Conservation (phyloP, 2,113 vertebrate species). For the Climacteris rufus region DNA sequence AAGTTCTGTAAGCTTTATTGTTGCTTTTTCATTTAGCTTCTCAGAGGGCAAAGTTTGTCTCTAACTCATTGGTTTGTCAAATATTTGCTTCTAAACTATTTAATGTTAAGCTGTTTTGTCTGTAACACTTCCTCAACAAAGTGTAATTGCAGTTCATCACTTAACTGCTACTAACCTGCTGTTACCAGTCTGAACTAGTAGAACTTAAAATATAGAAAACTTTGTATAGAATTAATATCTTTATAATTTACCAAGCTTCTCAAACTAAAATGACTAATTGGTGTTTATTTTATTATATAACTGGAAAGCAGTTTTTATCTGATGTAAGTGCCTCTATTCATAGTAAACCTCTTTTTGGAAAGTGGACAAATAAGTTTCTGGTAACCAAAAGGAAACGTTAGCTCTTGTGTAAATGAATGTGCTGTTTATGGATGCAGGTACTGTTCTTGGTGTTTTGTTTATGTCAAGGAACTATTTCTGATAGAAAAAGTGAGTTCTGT, state of each 20-base stretch:
- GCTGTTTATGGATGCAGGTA: constrained; percentile 13
- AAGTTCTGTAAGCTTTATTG: constrained; percentile 85
- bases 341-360: constrained; percentile 46
- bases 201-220: constrained; percentile 43
- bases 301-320: constrained; percentile 45
- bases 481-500: not conserved
- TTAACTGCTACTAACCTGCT: constrained; percentile 74
- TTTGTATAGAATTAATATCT: constrained; percentile 40
- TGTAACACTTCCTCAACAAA: constrained; percentile 59
- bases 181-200: constrained; percentile 71
- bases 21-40: constrained; percentile 80
- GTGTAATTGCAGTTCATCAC: constrained; percentile 67
- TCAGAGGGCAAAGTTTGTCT: constrained; percentile 70
- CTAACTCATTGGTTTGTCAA: constrained; percentile 70
- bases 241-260: constrained; percentile 2
- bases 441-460: not conserved
- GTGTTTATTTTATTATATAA: constrained; percentile 53
- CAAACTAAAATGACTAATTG: constrained; percentile 72
- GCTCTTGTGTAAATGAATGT: not conserved
- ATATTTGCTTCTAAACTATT: constrained; percentile 69
- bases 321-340: constrained; percentile 19
- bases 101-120: constrained; percentile 54
- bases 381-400: not conserved
- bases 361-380: constrained; percentile 46
- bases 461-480: not conserved